Conservation (phyloP, 1,140 invertebrate species). For the Hylaeus volcanicus region DNA sequence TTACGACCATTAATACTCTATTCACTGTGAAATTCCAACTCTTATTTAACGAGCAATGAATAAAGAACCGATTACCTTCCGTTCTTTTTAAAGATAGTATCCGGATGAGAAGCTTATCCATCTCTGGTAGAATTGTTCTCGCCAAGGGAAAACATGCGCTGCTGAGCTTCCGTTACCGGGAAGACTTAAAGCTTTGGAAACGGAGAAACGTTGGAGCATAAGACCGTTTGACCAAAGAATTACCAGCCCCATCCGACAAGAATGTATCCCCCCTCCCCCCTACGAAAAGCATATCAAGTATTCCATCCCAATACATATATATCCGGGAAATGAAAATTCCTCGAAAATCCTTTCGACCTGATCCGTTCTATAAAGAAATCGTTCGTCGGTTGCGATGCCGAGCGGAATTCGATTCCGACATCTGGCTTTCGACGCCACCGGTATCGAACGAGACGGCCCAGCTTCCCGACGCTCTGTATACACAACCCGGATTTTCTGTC, state of each 20-base stretch:
- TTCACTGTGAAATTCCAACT: too few relatives aligned
- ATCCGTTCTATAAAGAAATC: constrained; percentile 43
- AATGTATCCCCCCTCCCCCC: not conserved
- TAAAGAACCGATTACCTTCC: too few relatives aligned
- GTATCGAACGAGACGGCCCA: constrained; percentile 41
- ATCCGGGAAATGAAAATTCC: constrained; percentile 19
- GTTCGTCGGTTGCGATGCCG: constrained; percentile 34
- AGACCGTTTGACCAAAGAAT: not conserved
- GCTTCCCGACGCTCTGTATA: constrained; percentile 42
- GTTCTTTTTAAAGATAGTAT: too few relatives aligned
- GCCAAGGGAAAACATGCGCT: not conserved
- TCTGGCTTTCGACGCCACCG: constrained; percentile 41
- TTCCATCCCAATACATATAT: not conserved
- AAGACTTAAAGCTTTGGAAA: not conserved
- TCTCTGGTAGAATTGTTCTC: not conserved
- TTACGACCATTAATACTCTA: too few relatives aligned
- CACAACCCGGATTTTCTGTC: constrained; percentile 59
- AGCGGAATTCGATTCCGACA: constrained; percentile 58
- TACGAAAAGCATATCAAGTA: not conserved
- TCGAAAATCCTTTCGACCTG: constrained; percentile 23
- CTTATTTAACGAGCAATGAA: too few relatives aligned
- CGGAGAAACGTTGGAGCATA: not conserved
- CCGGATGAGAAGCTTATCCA: too few relatives aligned
- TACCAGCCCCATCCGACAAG: not conserved
- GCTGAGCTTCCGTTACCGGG: not conserved